Conservation (phyloP, 2,113 vertebrate genomes). For the Eurystomus gularis region DNA sequence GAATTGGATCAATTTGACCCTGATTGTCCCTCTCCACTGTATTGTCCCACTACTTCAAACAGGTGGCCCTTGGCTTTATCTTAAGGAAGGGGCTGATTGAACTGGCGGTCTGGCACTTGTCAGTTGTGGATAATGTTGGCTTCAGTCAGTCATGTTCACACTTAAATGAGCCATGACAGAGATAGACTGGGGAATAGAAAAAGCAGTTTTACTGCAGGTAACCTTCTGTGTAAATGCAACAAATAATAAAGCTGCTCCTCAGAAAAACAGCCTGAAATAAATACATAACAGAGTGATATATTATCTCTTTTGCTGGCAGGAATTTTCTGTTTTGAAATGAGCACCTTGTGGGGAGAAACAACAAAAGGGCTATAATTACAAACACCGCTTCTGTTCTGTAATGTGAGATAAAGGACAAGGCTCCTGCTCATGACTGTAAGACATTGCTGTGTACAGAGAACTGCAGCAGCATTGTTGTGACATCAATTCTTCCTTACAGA, state of each 20-base stretch:
- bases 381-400: not conserved
- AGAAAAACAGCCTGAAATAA: conserved; percentile 31
- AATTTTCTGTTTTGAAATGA: conserved; percentile 18
- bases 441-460: not conserved
- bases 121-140: conserved; percentile 65
- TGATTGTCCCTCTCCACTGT: conserved; percentile 65
- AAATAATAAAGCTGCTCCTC: conserved; percentile 57
- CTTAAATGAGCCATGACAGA: conserved; percentile 74
- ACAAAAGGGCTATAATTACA: not conserved
- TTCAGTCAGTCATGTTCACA: conserved; percentile 74
- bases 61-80: conserved; percentile 64
- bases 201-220: conserved; percentile 61
- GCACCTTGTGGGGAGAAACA: not conserved
- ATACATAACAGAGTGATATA: conserved; percentile 2
- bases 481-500: conserved; percentile 25
- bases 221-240: conserved; percentile 64
- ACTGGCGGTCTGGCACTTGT: conserved; percentile 74
- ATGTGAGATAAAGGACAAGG: not conserved
- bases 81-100: conserved; percentile 72
- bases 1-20: conserved; percentile 72
- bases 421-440: not conserved
- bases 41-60: conserved; percentile 72
- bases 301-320: conserved; percentile 41
- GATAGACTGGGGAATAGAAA: conserved; percentile 71
- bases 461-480: not conserved